These are phyloP conservation scores for Catharus minimus DNA, from an alignment of 2,113 vertebrate species.

Conservation along the genomic window DNA sequence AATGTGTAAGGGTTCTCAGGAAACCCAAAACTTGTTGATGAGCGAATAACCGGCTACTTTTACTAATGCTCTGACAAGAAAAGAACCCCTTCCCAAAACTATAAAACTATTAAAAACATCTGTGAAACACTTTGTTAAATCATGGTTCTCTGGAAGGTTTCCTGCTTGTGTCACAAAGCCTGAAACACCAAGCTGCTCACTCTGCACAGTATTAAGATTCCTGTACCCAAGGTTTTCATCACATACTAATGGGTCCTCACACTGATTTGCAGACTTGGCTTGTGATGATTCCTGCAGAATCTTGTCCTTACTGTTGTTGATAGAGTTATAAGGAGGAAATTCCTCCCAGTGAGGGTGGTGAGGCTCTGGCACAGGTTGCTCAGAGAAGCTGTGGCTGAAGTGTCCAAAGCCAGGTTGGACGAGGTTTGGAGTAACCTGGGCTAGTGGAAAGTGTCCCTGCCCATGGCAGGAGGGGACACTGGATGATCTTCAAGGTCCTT, in stretches of 20 bases:
- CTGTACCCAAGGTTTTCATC: not conserved
- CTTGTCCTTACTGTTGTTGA: not conserved
- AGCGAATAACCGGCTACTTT: not conserved
- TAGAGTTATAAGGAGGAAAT: not conserved
- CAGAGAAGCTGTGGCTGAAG: not conserved
- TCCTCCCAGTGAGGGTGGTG: not conserved
- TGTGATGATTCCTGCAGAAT: not conserved
- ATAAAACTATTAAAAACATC: not conserved
- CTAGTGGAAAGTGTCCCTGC: not conserved
- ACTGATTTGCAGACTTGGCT: not conserved
- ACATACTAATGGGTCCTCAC: fast-evolving
- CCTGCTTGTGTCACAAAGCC: not conserved
- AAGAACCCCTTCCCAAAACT: not conserved
- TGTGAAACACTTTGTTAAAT: not conserved
- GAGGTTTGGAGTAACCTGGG: not conserved
- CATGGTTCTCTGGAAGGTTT: not conserved
- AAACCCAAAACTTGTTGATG: conserved; percentile 50
- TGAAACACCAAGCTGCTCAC: not conserved
- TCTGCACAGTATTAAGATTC: not conserved
- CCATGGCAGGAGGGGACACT: not conserved
- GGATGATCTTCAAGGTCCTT: not conserved
- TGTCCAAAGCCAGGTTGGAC: not conserved
- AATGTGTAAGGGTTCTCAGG: not conserved
- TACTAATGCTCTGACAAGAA: not conserved
- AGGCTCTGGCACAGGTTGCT: not conserved